These are phyloP conservation scores for Hypsibius dujardini DNA, from an alignment of 1,140 invertebrate species.

Conservation along the genomic window DNA sequence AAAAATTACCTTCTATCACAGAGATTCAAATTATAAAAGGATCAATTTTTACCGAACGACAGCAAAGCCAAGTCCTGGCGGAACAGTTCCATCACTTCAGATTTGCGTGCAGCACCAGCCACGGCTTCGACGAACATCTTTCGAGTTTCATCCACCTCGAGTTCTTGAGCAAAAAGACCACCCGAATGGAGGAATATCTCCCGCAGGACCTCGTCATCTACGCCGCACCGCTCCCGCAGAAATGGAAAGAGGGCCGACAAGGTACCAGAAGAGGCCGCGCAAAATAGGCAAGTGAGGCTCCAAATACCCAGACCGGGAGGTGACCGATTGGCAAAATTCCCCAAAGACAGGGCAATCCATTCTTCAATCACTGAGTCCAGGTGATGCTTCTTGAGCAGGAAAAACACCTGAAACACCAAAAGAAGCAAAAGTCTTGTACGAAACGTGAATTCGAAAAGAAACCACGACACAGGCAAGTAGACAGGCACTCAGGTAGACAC, in stretches of 20 bases:
- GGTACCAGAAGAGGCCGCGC: slow-evolving; percentile 55
- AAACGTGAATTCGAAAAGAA: background rate
- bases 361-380: slow-evolving; percentile 46
- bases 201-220: background rate
- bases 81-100: too few relatives aligned
- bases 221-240: background rate
- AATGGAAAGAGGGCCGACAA: slow-evolving; percentile 26
- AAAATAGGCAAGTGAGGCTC: slow-evolving; percentile 68
- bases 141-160: too few relatives aligned
- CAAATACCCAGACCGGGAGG: slow-evolving; percentile 59
- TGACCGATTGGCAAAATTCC: slow-evolving; percentile 62
- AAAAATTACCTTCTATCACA: too few relatives aligned
- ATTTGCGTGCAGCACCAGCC: too few relatives aligned
- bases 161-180: too few relatives aligned
- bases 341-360: slow-evolving; percentile 68
- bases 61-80: too few relatives aligned
- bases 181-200: background rate
- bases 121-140: too few relatives aligned
- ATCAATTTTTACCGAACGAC: too few relatives aligned
- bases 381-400: background rate
- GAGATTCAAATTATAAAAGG: too few relatives aligned
- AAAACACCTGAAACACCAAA: background rate
- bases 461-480: background rate
- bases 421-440: too few relatives aligned
- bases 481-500: background rate